Base-by-base conservation (phyloP, 2,113 vertebrate genomes). In the Podiceps cristatus region DNA sequence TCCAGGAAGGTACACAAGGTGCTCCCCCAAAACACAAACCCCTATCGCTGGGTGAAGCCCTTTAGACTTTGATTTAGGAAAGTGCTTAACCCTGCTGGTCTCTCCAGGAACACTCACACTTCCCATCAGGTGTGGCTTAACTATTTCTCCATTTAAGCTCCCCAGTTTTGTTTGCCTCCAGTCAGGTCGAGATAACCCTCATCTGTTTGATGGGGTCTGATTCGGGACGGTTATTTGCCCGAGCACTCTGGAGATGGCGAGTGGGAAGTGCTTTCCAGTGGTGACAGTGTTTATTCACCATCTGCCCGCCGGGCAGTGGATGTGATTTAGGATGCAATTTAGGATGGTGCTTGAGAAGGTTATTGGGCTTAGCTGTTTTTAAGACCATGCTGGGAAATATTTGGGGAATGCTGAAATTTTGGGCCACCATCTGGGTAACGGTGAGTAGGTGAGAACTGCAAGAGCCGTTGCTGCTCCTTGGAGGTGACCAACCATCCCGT, bases 371-470 rank as follows among this genome's bases (percentile, higher is more conserved):
- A 45, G 45, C 55, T 40, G 29, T 23, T 91, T 94, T 97, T 93
- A 84, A 85, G 77, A 64, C 62, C 31, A 11, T 18, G 53, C 37
- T 87, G 79, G 95, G 87, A 90, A 95, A 73, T 93, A 78, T 89
- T 93, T 92, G 67, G 73, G 83, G 49, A 89, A n/a, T 7, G 24
- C 22, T 76, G n/a, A 92, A 88, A 31, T 60, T 45, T 67, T 63
- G 67, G 84, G 84, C 50, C 76, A 75, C 67, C 62, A 74, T 91
- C 76, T 92, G 83, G 88, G 24, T 50, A 64, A 53, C 0, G 0
- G 42, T 66, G 63, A 87, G 40, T 19, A 69, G 50, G 31, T 3
- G 4, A 68, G 42, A 94, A 59, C 71, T 90, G 53, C 59, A 47
- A 80, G 53, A 52, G 67, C 93, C 13, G 1, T 53, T 29, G 47